Evolutionary conservation across 2,113 vertebrate genomes (phyloP).

Genomic region (Stigmatopora nigra): DNA sequence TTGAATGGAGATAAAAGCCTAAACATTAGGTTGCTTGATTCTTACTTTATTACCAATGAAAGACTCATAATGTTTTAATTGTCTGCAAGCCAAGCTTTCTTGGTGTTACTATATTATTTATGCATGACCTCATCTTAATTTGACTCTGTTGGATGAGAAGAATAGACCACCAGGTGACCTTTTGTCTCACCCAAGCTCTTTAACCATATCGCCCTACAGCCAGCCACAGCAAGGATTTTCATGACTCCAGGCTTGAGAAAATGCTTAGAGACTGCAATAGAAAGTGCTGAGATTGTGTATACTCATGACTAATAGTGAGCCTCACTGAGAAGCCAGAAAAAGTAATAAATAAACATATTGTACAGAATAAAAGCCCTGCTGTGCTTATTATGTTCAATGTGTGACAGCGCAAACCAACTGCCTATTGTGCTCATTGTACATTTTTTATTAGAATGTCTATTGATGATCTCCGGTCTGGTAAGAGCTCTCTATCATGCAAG

Average conservation of each 20-base stretch:
- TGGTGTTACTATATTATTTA: background rate
- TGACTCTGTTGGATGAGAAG: background rate
- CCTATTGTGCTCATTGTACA: background rate
- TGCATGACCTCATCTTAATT: background rate
- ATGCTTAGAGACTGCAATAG: constrained; percentile 30
- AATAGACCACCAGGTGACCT: background rate
- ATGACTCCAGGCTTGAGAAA: constrained; percentile 30
- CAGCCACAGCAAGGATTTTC: constrained; percentile 10
- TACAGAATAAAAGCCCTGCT: background rate
- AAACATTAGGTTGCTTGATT: too few relatives aligned
- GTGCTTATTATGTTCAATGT: background rate
- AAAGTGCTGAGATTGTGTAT: constrained; percentile 41
- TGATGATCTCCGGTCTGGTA: background rate
- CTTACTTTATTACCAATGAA: too few relatives aligned
- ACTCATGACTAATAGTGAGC: constrained; percentile 29
- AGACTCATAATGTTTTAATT: background rate
- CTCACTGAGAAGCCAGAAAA: constrained; percentile 25
- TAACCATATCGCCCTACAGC: constrained; percentile 5
- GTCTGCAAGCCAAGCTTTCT: background rate
- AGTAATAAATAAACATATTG: constrained; percentile 35
- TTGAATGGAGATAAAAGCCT: too few relatives aligned
- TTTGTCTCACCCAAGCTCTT: background rate
- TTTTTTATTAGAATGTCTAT: background rate
- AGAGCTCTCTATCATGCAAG: background rate
- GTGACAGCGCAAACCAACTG: background rate